Evolutionary conservation across 2,113 vertebrate genomes (phyloP).

Genomic region (Mormyrus lacerda): DNA sequence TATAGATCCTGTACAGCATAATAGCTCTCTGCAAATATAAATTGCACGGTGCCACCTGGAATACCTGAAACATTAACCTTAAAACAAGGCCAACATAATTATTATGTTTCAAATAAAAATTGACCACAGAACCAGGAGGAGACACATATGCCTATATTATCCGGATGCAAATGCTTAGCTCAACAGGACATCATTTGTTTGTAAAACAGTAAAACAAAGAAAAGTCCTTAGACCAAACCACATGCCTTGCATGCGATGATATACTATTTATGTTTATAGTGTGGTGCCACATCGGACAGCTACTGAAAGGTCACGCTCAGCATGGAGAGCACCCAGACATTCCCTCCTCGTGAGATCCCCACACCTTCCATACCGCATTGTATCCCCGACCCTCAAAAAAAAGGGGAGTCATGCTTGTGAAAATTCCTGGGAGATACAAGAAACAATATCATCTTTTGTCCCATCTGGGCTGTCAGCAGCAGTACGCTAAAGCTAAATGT

Average conservation of each 20-base stretch:
- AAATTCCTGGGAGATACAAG: neutral
- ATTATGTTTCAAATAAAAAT: neutral
- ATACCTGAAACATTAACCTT: no score
- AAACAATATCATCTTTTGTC: neutral
- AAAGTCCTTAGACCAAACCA: neutral
- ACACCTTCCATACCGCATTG: neutral
- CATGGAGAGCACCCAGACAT: neutral
- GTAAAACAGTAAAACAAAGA: neutral
- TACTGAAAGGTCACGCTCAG: neutral
- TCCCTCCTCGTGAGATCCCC: neutral
- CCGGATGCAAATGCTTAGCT: neutral
- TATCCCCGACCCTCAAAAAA: neutral
- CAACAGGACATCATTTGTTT: neutral
- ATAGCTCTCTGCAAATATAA: neutral
- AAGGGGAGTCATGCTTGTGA: neutral
- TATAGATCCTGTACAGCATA: neutral
- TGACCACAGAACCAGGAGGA: neutral
- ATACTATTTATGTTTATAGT: neutral
- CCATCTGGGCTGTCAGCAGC: neutral
- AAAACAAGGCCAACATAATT: no score
- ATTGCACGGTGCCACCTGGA: neutral
- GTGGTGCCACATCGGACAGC: neutral
- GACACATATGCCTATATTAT: neutral
- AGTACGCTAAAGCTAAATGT: neutral
- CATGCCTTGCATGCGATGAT: neutral